Percentiles rank a stretch among this genome's conserved stretches.
Conservation (phyloP, 2,888 invertebrate species). For the Podabrus alpinus region DNA sequence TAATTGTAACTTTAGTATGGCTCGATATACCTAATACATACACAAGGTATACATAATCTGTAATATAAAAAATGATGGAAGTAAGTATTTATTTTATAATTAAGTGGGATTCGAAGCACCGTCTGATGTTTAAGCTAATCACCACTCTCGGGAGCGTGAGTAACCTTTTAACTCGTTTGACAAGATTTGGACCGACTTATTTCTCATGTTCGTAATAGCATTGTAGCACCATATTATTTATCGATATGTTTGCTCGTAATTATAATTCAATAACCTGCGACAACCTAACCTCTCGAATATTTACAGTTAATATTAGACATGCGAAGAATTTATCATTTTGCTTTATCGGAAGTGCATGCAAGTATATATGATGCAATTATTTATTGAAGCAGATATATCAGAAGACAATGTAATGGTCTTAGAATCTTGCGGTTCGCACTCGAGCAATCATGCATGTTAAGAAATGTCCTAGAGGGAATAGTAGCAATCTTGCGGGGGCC, state of each 20-base stretch:
- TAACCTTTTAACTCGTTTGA: not conserved
- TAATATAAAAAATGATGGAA: not conserved
- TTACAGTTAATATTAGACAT: not conserved
- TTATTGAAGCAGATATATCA: not conserved
- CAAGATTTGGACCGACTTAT: not conserved
- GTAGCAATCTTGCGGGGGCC: conserved; percentile 51
- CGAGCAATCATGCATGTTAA: conserved; percentile 15
- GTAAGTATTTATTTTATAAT: not conserved
- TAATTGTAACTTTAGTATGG: not conserved
- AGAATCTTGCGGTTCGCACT: conserved; percentile 5
- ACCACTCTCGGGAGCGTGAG: not conserved
- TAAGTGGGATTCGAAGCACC: not conserved
- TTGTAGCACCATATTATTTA: not conserved
- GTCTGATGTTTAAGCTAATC: not conserved
- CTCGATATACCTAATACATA: not conserved
- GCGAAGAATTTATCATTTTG: not conserved
- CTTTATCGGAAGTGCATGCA: not conserved
- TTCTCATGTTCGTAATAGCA: not conserved
- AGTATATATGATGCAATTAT: not conserved
- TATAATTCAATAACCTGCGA: not conserved
- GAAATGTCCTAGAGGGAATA: conserved; percentile 19
- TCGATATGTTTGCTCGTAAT: not conserved
- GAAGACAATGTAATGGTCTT: not conserved
- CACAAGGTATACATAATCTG: too few species aligned
- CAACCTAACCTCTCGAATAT: not conserved